phyloP scores from a whole-genome alignment of 1,140 invertebrate genomes.

The Globodera rostochiensis region DNA sequence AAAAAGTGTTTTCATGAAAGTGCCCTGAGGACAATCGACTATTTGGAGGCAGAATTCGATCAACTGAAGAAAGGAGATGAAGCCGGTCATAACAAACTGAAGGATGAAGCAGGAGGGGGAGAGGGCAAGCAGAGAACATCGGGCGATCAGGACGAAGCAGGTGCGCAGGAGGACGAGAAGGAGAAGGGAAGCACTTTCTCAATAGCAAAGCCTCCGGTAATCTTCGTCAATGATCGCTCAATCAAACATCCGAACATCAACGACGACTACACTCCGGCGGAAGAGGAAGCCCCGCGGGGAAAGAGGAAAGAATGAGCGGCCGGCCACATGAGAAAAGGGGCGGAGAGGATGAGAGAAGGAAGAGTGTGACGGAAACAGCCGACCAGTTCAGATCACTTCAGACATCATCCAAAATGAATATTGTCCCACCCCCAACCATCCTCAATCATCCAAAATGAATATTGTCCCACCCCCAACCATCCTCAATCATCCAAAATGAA shows the following conservation, averaged over 20 bases:
- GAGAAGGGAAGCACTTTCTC: constrained; percentile 1
- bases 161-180: neutral
- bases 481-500: too few relatives aligned
- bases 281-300: neutral
- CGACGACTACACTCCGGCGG: constrained; percentile 8
- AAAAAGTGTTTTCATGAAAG: constrained; percentile 61
- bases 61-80: constrained; percentile 9
- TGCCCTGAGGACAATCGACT: constrained; percentile 24
- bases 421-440: too few relatives aligned
- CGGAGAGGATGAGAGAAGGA: neutral
- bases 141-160: neutral
- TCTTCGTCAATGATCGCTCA: constrained; percentile 9
- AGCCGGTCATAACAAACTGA: neutral
- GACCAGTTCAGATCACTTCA: neutral
- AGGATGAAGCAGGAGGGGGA: neutral
- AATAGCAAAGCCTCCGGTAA: constrained; percentile 6
- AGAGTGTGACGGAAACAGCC: neutral
- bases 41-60: constrained; percentile 17
- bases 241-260: constrained; percentile 20
- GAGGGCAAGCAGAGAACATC: neutral
- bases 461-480: too few relatives aligned
- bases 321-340: neutral
- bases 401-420: too few relatives aligned
- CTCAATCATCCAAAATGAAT: too few relatives aligned
- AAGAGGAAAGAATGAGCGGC: neutral